Percentiles rank a stretch among this genome's conserved stretches.
Evolutionary conservation across 1,140 invertebrate species (phyloP).

Genomic region (Anadara kagoshimensis): DNA sequence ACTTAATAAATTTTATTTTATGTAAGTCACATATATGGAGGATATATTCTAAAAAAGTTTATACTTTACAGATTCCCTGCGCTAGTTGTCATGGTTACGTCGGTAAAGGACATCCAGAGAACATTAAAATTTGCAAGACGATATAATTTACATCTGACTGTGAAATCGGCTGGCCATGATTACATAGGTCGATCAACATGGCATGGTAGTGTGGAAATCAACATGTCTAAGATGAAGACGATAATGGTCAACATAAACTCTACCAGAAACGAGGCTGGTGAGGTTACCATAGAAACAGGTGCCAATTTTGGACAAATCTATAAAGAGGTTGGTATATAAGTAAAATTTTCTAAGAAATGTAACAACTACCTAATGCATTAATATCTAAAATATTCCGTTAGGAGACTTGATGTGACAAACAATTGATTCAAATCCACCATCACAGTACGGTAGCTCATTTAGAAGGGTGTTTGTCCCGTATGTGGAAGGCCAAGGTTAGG

Average conservation of each 20-base stretch:
- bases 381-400: too few species aligned
- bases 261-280: conserved; percentile 30
- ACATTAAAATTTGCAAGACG: conserved; percentile 39
- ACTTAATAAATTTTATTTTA: too few species aligned
- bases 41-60: too few species aligned
- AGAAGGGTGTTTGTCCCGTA: too few species aligned
- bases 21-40: too few species aligned
- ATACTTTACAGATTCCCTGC: conserved; percentile 7
- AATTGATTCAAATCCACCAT: too few species aligned
- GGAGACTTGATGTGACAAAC: too few species aligned
- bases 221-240: conserved; percentile 1
- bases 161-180: conserved; percentile 52
- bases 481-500: too few species aligned
- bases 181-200: conserved; percentile 52
- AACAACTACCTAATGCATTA: too few species aligned
- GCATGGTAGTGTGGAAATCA: conserved; percentile 36
- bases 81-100: conserved; percentile 19
- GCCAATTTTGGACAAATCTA: conserved; percentile 46
- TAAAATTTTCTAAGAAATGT: too few species aligned
- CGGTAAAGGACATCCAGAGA: conserved; percentile 39
- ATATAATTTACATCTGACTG: conserved; percentile 44
- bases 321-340: conserved; percentile 30
- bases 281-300: conserved; percentile 41
- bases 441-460: too few species aligned
- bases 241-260: conserved; percentile 9